phyloP scores from a whole-genome alignment of 2,797 vertebrate species.

The Okamejei kenojei region DNA sequence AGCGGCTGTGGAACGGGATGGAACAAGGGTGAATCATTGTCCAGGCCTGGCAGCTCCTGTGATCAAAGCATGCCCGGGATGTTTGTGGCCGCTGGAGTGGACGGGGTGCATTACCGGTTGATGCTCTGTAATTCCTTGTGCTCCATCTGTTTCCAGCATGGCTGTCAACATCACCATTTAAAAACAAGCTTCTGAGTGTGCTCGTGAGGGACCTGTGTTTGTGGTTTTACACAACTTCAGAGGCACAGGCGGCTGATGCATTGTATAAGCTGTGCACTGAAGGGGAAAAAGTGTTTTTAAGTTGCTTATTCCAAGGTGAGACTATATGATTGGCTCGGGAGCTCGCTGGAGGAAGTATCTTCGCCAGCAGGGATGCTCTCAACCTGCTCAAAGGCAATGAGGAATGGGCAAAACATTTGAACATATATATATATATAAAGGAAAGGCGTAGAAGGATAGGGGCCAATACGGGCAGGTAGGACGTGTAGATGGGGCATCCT shows the following conservation, averaged over 20 bases:
- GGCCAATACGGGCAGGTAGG: too few species aligned
- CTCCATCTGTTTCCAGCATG: neutral
- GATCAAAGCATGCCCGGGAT: constrained; percentile 3
- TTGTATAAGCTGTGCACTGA: neutral
- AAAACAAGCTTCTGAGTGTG: neutral
- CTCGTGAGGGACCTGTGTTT: neutral
- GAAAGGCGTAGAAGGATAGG: too few species aligned
- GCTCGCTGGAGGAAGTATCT: neutral
- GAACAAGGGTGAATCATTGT: constrained; percentile 5
- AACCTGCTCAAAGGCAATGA: too few species aligned
- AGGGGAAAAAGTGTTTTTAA: neutral
- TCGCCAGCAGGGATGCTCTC: neutral
- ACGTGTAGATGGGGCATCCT: too few species aligned
- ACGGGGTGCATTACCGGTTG: neutral
- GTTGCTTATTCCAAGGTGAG: neutral
- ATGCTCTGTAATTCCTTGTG: neutral
- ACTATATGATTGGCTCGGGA: neutral
- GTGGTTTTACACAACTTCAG: neutral
- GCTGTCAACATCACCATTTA: neutral
- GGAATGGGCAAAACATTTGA: too few species aligned
- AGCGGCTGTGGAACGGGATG: neutral
- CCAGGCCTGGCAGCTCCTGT: neutral
- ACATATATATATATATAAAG: too few species aligned
- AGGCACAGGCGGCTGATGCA: neutral
- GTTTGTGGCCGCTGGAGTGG: neutral